Evolutionary conservation across 1,140 invertebrate genomes (phyloP).

Genomic region (Trichoplusia ni): DNA sequence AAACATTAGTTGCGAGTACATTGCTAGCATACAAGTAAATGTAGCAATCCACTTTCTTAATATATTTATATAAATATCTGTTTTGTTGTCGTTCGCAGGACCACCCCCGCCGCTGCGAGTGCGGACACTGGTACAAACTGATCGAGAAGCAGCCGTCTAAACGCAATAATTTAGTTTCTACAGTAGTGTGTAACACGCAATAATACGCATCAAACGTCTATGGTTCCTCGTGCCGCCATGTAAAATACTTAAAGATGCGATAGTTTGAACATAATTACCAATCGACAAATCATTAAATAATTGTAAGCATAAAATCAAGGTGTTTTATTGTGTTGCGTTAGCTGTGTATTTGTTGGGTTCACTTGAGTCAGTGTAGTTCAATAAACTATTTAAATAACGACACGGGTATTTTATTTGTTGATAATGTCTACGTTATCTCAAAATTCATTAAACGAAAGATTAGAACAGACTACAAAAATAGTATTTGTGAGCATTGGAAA

Average conservation of each 20-base stretch:
- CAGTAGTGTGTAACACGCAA: conserved; percentile 67
- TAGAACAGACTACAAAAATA: too few relatives aligned
- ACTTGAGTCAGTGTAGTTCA: conserved; percentile 35
- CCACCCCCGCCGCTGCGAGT: conserved; percentile 94
- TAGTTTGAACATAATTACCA: conserved; percentile 48
- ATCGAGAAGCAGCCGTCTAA: conserved; percentile 87
- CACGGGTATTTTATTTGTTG: conserved; percentile 7
- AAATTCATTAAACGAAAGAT: too few relatives aligned
- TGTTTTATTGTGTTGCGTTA: conserved; percentile 66
- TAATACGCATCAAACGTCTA: conserved; percentile 54
- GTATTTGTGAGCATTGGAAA: too few relatives aligned
- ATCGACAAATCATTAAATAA: conserved; percentile 67
- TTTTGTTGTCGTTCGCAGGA: conserved; percentile 82
- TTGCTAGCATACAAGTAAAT: too few relatives aligned
- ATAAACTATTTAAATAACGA: conserved; percentile 33
- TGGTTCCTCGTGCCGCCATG: conserved; percentile 47
- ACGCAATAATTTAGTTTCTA: conserved; percentile 61
- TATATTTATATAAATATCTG: conserved; percentile 10
- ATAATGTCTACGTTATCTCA: background rate
- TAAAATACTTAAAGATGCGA: conserved; percentile 45
- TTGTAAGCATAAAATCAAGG: conserved; percentile 68
- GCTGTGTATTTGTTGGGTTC: conserved; percentile 26
- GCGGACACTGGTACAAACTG: conserved; percentile 98
- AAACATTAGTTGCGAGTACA: too few relatives aligned
- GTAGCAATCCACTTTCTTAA: background rate